phyloP scores from a whole-genome alignment of 2,888 invertebrate genomes.

The Tetrapedia diversipes region DNA sequence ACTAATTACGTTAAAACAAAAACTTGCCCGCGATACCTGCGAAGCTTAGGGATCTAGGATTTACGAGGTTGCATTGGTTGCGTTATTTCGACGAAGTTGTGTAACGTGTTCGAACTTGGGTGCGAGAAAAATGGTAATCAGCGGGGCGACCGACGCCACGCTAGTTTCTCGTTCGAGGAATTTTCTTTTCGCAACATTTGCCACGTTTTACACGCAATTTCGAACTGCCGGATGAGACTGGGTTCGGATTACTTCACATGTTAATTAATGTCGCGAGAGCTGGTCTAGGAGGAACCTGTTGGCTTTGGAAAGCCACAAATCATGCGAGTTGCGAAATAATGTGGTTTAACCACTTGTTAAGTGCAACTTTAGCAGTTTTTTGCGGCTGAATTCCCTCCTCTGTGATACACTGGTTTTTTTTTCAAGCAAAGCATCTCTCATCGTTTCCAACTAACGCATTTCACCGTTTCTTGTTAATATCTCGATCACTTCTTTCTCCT shows the following conservation, averaged over 20 bases:
- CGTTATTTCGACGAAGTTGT: neutral
- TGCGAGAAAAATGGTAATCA: neutral
- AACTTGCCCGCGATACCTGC: neutral
- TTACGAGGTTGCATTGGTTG: neutral
- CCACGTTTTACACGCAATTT: neutral
- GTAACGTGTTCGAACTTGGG: neutral
- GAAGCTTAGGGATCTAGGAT: neutral
- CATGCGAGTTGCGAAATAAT: neutral
- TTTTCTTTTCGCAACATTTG: neutral
- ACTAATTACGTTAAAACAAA: constrained; percentile 3
- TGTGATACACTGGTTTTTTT: too few species aligned
- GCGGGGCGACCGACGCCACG: neutral
- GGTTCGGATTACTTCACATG: neutral
- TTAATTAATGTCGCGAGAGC: neutral
- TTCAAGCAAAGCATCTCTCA: too few species aligned
- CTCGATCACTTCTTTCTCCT: too few species aligned
- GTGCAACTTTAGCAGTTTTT: neutral
- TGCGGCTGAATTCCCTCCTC: too few species aligned
- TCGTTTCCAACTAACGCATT: too few species aligned
- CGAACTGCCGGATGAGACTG: neutral
- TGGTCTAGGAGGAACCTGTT: neutral
- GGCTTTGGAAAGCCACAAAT: neutral
- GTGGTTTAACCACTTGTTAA: neutral
- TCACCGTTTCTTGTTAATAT: too few species aligned
- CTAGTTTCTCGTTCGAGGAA: neutral